Conservation (phyloP, 2,797 vertebrate species). For the Oreochromis mossambicus region DNA sequence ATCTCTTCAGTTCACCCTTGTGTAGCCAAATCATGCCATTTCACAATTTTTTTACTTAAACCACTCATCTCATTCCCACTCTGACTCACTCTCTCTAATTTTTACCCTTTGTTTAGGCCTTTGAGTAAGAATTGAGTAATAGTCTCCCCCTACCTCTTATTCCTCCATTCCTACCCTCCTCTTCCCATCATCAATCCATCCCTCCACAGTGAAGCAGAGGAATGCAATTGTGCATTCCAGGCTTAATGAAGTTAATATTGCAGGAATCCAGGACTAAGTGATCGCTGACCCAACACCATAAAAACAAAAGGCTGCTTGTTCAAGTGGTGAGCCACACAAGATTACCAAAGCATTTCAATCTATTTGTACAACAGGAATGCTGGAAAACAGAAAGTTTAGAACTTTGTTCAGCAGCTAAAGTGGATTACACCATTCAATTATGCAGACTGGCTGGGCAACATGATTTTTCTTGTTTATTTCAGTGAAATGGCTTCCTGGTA, state of each 20-base stretch:
- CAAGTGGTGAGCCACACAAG: conserved; percentile 66
- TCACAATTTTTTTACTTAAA: conserved; percentile 34
- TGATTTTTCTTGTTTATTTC: neutral
- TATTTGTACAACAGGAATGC: conserved; percentile 33
- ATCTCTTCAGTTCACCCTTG: conserved; percentile 43
- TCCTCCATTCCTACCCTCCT: conserved; percentile 32
- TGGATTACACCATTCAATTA: conserved; percentile 43
- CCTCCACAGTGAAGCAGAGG: conserved; percentile 71
- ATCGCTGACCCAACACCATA: conserved; percentile 75
- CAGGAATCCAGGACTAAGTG: conserved; percentile 79
- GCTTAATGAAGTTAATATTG: conserved; percentile 90
- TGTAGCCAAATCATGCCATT: conserved; percentile 25
- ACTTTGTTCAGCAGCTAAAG: conserved; percentile 30
- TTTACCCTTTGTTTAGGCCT: conserved; percentile 23
- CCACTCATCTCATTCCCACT: conserved; percentile 18
- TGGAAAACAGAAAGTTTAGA: conserved; percentile 29
- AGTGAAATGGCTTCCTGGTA: neutral
- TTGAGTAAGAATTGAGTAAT: conserved; percentile 36
- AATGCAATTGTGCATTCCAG: conserved; percentile 83
- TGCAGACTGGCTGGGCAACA: conserved; percentile 4
- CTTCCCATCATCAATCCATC: conserved; percentile 61
- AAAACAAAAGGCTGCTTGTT: conserved; percentile 82
- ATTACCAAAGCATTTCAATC: conserved; percentile 58
- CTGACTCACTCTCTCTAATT: conserved; percentile 53
- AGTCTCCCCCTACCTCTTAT: conserved; percentile 26